Evolutionary conservation across 2,888 invertebrate genomes (phyloP), one percentile per base, ranked within the genome.

Genomic region (Drosophila falleni): DNA sequence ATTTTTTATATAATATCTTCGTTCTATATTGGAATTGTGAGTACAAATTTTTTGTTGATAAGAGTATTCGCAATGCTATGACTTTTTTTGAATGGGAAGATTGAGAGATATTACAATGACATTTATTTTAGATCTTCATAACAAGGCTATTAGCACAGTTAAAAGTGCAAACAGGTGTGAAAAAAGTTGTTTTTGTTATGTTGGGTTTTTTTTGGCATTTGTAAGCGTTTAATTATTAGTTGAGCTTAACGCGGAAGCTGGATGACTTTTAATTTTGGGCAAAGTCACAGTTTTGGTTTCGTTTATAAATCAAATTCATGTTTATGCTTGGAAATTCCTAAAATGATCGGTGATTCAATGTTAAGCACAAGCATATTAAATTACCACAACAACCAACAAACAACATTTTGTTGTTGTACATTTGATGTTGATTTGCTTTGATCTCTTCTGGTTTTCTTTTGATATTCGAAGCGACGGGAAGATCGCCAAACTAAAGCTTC

Each of bases 271-370:
- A 37, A 42, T 42, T 75, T 31, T 23, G 46, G 54, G 39, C 53
- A 60, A 55, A 59, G 42, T n/a, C 39, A n/a, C 29, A 41, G 19
- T 44, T 29, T 58, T 31, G 8, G 44, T 2, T 46, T 29, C 4
- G 31, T 19, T 11, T 53, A 56, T 69, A 51, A 63, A 63, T 55
- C 54, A 58, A 60, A 63, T 51, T 66, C 47, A 62, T 56, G 64
- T 71, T 71, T 59, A 69, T 58, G 73, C 19, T 60, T 64, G 80
- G 81, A 74, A 82, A 70, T 72, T 65, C 78, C 81, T 83, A 78
- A 59, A 59, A 47, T 74, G 75, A 77, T 86, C 72, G 64, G 82
- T 82, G 82, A 70, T 51, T 51, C 26, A 35, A 15, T 55, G 63
- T 46, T 31, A 26, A 47, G 58, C 65, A 67, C 68, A 75, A 74